Percentiles rank a stretch among this genome's conserved stretches.
Evolutionary conservation across 1,140 invertebrate genomes (phyloP).

Genomic region (Ceratina japonica): DNA sequence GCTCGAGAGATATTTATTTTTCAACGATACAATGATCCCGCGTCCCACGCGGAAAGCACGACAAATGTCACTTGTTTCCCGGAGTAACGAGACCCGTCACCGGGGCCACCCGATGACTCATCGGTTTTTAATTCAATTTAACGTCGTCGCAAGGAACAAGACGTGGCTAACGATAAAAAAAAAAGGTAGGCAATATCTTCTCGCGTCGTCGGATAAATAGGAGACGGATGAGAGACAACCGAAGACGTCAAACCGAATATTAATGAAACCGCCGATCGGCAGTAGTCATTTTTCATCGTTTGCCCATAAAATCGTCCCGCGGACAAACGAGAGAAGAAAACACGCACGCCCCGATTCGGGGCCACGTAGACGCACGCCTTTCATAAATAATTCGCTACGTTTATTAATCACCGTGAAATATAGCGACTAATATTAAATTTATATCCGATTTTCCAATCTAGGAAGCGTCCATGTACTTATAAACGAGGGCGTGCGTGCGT

Average conservation of each 20-base stretch:
- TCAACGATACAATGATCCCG: neutral
- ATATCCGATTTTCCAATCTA: neutral
- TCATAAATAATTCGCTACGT: no score
- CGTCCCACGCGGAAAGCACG: neutral
- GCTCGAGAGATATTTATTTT: constrained; percentile 1
- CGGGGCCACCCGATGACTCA: neutral
- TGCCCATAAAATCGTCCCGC: neutral
- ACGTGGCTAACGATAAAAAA: no score
- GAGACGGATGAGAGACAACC: neutral
- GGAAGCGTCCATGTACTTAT: no score
- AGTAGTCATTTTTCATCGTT: neutral
- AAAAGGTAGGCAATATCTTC: neutral
- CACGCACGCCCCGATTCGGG: no score
- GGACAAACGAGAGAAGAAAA: neutral
- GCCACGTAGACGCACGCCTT: no score
- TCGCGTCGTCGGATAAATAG: neutral
- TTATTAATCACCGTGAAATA: no score
- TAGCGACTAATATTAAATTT: neutral
- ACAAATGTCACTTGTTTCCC: neutral
- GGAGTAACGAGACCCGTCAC: neutral
- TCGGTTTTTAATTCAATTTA: neutral
- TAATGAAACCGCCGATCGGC: neutral
- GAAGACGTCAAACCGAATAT: neutral
- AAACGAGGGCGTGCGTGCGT: no score
- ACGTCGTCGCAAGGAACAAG: neutral